Evolutionary conservation across 1,140 invertebrate genomes (phyloP), one percentile per base, ranked within the genome.

Genomic region (Asobara japonica): DNA sequence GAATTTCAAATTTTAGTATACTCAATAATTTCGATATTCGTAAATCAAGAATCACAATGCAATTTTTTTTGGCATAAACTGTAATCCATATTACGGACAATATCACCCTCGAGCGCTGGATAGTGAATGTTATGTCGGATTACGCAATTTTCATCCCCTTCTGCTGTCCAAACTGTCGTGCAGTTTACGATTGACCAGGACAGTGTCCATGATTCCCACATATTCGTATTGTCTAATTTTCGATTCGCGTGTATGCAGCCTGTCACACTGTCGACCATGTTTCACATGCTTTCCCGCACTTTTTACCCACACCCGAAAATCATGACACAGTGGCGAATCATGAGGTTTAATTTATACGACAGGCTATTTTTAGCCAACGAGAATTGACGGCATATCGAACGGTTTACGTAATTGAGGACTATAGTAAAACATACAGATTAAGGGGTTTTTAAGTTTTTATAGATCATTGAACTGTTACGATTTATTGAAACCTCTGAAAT

Each of bases 201-300:
- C 60, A 30, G 27, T 62, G 13, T 7, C n/a, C 27, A 60, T 60
- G 11, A 62, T 18, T n/a, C 27, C 11, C 13, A 62, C 25, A 62
- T 62, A 18, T 62, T 11, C 60, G 60, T 62, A 62, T 62, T 62
- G 60, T 62, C 60, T 62, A 62, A 62, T 62, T 62, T 62, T 62
- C 29, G 51, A 56, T 56, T 25, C 25, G 18, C 22, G 8, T 13
- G 22, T 56, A 56, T 25, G 11, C 20, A 56, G 8, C 51, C 22
- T 56, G 51, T 56, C 51, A 56, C 51, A 56, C 51, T 56, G 51
- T 22, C 18, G 18, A 56, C 22, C 51, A 56, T 25, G 13, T 56
- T 56, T 56, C 20, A 56, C 8, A 11, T 8, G 51, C 18, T 56
- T 56, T 56, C 25, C 51, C 11, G 8, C 25, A 18, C 13, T 27